Evolutionary conservation across 2,797 vertebrate species (phyloP), one percentile per base, ranked within the genome.

Genomic region (Atherinosoma microstoma): DNA sequence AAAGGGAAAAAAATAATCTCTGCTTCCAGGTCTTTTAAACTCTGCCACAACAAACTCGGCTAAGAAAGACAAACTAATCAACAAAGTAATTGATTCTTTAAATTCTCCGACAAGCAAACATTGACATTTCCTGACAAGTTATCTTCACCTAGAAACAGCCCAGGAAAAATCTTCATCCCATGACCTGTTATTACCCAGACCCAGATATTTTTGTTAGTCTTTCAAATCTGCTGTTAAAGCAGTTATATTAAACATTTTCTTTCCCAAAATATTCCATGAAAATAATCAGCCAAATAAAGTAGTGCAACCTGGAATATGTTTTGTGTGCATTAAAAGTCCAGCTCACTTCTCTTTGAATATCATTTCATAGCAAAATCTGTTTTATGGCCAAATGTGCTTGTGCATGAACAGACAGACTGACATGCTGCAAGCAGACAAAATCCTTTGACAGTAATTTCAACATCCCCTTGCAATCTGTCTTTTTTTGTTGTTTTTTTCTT

Each of bases 51-150:
- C 66, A 65, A 75, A 29, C 62, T 40, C 20, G 27, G 47, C 57
- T n/a, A 68, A 80, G 56, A 76, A 86, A 75, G 87, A 89, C 67
- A 76, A 70, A 85, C 80, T 24, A 84, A 71, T 27, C 27, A 36
- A 54, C 29, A 78, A 18, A 62, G 12, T 35, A 3, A 38, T 76
- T 13, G 8, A 38, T 75, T 83, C 45, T 58, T 51, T 6, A 49
- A 45, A 67, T 63, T 76, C 58, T 84, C 66, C 70, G 83, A 87
- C 64, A 71, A 72, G 83, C 79, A 71, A 61, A 77, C 34, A 58
- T 32, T 64, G 36, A 78, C 64, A 62, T 58, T 64, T 40, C 10
- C 34, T 53, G 68, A 76, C 70, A 76, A 54, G 54, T 58, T 69
- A 60, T 75, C 83, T 65, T 76, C 65, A 58, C 72, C 79, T 45